Conservation (phyloP, 2,797 vertebrate species). For the Dicrostonyx torquatus region DNA sequence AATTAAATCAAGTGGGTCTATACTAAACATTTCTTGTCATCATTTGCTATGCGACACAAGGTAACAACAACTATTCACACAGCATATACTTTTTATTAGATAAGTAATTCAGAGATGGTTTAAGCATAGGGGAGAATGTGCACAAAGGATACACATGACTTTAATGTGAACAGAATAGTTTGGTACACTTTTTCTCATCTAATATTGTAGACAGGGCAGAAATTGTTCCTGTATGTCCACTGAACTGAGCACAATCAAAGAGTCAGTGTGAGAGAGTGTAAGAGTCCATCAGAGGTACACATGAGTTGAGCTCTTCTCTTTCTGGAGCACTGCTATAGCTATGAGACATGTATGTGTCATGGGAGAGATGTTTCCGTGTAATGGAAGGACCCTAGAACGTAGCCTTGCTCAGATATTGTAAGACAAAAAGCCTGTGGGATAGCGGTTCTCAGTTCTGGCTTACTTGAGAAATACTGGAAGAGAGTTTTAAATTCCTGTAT, state of each 20-base stretch:
- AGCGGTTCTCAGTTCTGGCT: not conserved
- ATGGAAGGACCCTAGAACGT: not conserved
- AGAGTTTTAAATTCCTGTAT: not conserved
- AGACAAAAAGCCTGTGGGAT: no score
- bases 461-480: not conserved
- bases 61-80: not conserved
- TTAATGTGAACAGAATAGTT: not conserved
- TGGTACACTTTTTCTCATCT: not conserved
- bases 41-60: not conserved
- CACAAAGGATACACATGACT: not conserved
- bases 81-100: not conserved
- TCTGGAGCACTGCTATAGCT: not conserved
- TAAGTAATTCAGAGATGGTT: not conserved
- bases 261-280: not conserved
- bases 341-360: rapidly evolving
- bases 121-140: not conserved
- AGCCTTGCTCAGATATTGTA: not conserved
- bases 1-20: not conserved
- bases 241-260: not conserved
- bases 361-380: not conserved
- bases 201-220: not conserved
- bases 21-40: not conserved
- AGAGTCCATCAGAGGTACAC: not conserved
- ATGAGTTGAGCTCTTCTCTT: not conserved
- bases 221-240: not conserved